A percentile compares a stretch with the other conserved stretches of the same genome.
These are phyloP conservation scores for Triplophysa rosa DNA, from an alignment of 2,113 vertebrate species.

Conservation along the genomic window DNA sequence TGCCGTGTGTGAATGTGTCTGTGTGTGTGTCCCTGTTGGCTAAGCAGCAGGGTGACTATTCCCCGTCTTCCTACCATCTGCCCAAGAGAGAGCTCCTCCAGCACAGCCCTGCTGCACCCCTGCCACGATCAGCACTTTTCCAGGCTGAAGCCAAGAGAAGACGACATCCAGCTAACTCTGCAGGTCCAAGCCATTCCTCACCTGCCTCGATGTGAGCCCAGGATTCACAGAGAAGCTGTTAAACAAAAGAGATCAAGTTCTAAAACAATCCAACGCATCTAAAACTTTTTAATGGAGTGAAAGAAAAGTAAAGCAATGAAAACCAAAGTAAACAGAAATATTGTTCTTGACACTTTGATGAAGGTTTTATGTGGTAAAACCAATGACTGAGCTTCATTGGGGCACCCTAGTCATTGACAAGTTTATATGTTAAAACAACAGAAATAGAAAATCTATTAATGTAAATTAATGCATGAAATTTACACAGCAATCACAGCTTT, in stretches of 20 bases:
- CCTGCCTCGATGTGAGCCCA: neutral
- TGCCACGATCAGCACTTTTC: constrained; percentile 38
- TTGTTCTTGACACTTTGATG: too few relatives aligned
- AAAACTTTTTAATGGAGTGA: neutral
- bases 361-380: too few relatives aligned
- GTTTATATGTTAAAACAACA: too few relatives aligned
- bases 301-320: too few relatives aligned
- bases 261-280: neutral
- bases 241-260: constrained; percentile 18
- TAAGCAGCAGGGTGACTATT: constrained; percentile 55
- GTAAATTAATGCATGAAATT: too few relatives aligned
- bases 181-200: constrained; percentile 32
- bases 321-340: too few relatives aligned
- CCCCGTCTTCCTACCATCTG: constrained; percentile 59
- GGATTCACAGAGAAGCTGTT: constrained; percentile 59
- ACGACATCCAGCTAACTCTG: constrained; percentile 38
- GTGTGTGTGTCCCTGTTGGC: constrained; percentile 54
- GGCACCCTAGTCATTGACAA: too few relatives aligned
- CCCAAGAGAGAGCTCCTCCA: constrained; percentile 51
- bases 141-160: constrained; percentile 41
- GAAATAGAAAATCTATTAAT: too few relatives aligned
- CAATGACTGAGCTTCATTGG: too few relatives aligned
- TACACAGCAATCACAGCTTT: too few relatives aligned
- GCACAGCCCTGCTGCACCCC: constrained; percentile 28
- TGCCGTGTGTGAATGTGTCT: constrained; percentile 31